Percentiles rank a stretch among this genome's conserved stretches.
Evolutionary conservation across 1,140 invertebrate genomes (phyloP).

Genomic region (Bombus difficillimus): DNA sequence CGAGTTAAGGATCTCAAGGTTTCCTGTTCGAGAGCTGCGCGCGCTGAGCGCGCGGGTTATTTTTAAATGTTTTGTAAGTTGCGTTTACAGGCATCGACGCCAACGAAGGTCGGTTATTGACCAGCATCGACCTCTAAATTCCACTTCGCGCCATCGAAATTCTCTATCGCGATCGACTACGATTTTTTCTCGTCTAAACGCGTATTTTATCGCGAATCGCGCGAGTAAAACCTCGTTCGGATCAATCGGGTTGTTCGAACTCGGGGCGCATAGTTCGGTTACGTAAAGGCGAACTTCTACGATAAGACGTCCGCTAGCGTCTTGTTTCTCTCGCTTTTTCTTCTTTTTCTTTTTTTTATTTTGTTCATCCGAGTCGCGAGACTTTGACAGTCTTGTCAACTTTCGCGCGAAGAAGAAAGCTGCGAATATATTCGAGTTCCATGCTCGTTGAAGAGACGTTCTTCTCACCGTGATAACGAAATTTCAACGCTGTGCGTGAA

Average conservation of each 20-base stretch:
- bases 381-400: slow-evolving; percentile 1
- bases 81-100: slow-evolving; percentile 28
- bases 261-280: too few relatives aligned
- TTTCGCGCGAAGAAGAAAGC: neutral
- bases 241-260: neutral
- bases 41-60: slow-evolving; percentile 50
- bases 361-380: neutral
- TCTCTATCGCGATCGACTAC: slow-evolving; percentile 1
- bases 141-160: slow-evolving; percentile 17
- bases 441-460: neutral
- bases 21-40: slow-evolving; percentile 43
- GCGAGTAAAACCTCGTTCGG: neutral
- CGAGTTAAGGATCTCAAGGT: slow-evolving; percentile 57
- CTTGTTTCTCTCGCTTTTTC: neutral
- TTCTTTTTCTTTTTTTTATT: neutral
- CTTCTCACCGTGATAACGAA: slow-evolving; percentile 13
- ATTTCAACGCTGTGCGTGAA: neutral
- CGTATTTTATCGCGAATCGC: neutral
- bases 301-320: neutral
- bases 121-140: slow-evolving; percentile 60
- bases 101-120: slow-evolving; percentile 68
- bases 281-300: too few relatives aligned
- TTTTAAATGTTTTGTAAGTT: slow-evolving; percentile 68
- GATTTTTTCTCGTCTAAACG: neutral
- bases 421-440: neutral